Evolutionary conservation across 1,140 invertebrate genomes (phyloP).

Genomic region (Nasonia giraulti): DNA sequence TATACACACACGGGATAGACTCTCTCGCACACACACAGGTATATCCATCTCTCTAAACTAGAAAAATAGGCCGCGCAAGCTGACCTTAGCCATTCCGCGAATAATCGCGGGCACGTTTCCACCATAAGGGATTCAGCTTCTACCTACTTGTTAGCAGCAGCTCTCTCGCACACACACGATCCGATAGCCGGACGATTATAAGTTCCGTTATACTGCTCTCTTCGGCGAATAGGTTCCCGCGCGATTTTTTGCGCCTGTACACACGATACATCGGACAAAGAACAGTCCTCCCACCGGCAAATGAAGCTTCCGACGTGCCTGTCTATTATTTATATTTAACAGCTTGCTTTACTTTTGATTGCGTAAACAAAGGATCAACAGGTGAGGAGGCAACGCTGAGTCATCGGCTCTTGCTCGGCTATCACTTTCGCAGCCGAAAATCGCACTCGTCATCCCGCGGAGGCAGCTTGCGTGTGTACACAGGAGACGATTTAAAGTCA

Average conservation of each 20-base stretch:
- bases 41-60: neutral
- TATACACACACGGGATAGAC: neutral
- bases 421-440: neutral
- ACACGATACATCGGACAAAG: conserved; percentile 49
- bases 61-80: conserved; percentile 18
- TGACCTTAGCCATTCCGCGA: neutral
- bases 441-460: neutral
- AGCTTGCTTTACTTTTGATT: neutral
- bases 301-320: neutral
- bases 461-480: too few relatives aligned
- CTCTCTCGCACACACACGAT: conserved; percentile 7
- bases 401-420: conserved; percentile 18
- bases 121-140: conserved; percentile 31
- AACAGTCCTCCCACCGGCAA: neutral
- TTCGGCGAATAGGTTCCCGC: conserved; percentile 39
- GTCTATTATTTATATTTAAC: neutral
- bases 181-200: conserved; percentile 59
- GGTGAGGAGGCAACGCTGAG: neutral
- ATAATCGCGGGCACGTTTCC: conserved; percentile 21
- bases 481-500: neutral
- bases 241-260: conserved; percentile 48
- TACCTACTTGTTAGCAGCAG: conserved; percentile 23
- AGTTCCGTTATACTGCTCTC: conserved; percentile 55
- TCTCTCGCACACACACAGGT: neutral
- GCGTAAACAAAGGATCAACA: neutral